These are phyloP conservation scores for Alosa alosa DNA, from an alignment of 2,113 vertebrate genomes.

Conservation along the genomic window DNA sequence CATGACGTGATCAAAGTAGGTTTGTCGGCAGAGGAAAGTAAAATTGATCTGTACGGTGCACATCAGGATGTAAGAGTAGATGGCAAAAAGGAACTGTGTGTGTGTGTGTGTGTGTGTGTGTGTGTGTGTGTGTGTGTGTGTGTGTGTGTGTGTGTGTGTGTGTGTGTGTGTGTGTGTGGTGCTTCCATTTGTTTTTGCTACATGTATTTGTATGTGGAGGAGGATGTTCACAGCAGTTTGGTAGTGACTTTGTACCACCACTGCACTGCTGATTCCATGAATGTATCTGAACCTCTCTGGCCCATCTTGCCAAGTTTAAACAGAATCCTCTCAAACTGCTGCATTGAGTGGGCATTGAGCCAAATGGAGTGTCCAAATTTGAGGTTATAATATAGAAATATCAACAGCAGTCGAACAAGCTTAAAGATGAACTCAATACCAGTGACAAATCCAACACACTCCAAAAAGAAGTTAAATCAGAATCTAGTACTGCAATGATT, in stretches of 20 bases:
- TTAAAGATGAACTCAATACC: not conserved
- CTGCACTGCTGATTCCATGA: not conserved
- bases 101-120: not conserved
- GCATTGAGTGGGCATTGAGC: slow-evolving; percentile 37
- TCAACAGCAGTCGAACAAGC: not conserved
- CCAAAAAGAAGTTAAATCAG: not conserved
- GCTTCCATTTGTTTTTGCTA: not conserved
- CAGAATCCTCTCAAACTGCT: slow-evolving; percentile 18
- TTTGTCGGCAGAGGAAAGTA: not conserved
- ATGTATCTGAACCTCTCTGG: not conserved
- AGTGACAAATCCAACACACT: not conserved
- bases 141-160: not conserved
- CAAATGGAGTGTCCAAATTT: slow-evolving; percentile 14
- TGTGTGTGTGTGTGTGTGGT: not conserved
- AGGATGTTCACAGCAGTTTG: not conserved
- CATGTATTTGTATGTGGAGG: not conserved
- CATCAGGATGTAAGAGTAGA: not conserved
- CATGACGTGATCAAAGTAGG: not conserved
- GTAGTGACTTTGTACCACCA: too few relatives aligned
- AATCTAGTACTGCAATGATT: not conserved
- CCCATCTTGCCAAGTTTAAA: not conserved
- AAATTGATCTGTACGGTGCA: not conserved
- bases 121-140: not conserved
- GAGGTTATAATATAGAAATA: not conserved
- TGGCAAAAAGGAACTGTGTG: not conserved